Base-by-base conservation (phyloP, 2,797 vertebrate genomes). In the Gallinago nigripennis region DNA sequence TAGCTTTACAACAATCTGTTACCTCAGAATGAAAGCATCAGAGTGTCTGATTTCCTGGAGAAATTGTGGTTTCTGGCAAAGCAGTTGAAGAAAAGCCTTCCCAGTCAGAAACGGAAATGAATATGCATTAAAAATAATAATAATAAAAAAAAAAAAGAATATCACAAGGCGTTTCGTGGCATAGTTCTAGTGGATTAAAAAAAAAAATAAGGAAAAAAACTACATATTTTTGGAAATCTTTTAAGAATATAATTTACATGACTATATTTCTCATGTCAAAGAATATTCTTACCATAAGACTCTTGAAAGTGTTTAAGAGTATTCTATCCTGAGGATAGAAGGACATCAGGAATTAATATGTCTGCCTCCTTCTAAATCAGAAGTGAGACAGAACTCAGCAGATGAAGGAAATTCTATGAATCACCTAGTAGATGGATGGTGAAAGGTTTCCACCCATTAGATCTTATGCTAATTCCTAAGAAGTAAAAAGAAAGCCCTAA, bases 241-340 rank as follows among this genome's bases (percentile, higher is more conserved):
- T 91, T 75, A 64, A 54, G 48, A 66, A 87, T 82, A 80, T 72
- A 86, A 77, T 95, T 95, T 93, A 45, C 48, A 88, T 64, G 57
- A 58, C 25, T 93, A 43, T 95, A 94, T 94, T 97, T 97, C 87
- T 94, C 92, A 72, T 88, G 87, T 69, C 71, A 85, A 96, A 58
- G 37, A 78, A 70, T 77, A 8, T 48, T 93, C 73, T 90, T 70
- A 73, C 17, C 7, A 27, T 86, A 91, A 89, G 81, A 95, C 30
- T 66, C 39, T 68, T 94, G 78, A 56, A 70, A 93, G 39, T 33
- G 30, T 82, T 93, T 80, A 86, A 90, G 46, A 61, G 21, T 30
- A 57, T 7, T 41, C n/a, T 84, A 31, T 90, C 66, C 12, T 56
- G 33, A 53, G 24, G 60, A 85, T 8, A 86, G 31, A 86, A 80